Base-by-base conservation (phyloP, 1,140 invertebrate species). In the Drosophila watanabei region DNA sequence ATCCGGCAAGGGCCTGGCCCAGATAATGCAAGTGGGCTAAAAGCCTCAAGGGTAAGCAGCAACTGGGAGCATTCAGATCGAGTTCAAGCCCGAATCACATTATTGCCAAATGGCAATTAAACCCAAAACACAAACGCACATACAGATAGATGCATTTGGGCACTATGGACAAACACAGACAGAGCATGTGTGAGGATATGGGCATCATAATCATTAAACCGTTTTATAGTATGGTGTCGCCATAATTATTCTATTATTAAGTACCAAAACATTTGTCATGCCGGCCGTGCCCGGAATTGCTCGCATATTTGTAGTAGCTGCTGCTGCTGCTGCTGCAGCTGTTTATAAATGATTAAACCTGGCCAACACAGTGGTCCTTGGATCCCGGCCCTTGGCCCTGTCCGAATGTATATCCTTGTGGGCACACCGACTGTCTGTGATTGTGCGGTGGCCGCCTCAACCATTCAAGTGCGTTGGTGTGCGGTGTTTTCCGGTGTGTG, bases 171-270 rank as follows among this genome's bases (percentile, higher is more conserved):
- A 56, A 37, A 30, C 48, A 59, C 33, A 28, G 28, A 24, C 14
- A 37, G 20, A 24, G 14, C 20, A 18, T 66, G 28, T 45, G 30
- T 51, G 39, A 59, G 63, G 65, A 51, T 56, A 58, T 63, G 57
- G 66, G 75, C 84, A 71, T 79, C 82, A 90, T 89, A 77, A 80
- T 90, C 79, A 89, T 90, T 90, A 90, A 90, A 75, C 79, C 61
- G 76, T 82, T 90, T 86, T 86, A 90, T 90, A 83, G 82, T 80
- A 90, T 90, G 82, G 82, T 80, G 82, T 90, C 78, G 79, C 86
- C 75, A 86, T 90, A 90, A 90, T 90, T 90, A 90, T 90, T 90
- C 69, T 86, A 90, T 90, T 90, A 90, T 90, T 90, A 90, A 90
- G 86, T 90, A 90, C 75, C 79, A 82, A 90, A 90, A 90, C 86